A percentile compares a stretch with the other conserved stretches of the same genome.
These are phyloP conservation scores for Pyrrhia umbra DNA, from an alignment of 2,888 invertebrate species.

Conservation along the genomic window DNA sequence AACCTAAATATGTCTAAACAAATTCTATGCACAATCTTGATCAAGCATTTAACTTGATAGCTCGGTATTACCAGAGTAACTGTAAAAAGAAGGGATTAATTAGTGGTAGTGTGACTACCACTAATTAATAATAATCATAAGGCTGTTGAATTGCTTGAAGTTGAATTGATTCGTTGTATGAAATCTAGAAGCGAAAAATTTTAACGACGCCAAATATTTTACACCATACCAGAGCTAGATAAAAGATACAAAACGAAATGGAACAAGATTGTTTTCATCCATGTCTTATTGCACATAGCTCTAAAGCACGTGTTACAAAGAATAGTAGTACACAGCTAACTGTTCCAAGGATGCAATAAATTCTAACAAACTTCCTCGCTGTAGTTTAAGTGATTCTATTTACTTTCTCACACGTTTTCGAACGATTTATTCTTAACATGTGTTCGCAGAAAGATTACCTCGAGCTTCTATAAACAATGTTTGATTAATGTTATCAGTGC, in stretches of 20 bases:
- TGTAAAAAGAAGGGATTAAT: too few relatives aligned
- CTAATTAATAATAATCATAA: too few relatives aligned
- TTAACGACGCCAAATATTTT: background rate
- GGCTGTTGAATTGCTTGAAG: too few relatives aligned
- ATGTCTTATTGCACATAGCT: constrained; percentile 5
- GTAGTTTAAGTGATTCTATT: constrained; percentile 50
- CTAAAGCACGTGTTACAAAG: constrained; percentile 37
- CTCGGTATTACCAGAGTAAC: too few relatives aligned
- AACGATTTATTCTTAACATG: constrained; percentile 48
- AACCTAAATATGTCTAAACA: too few relatives aligned
- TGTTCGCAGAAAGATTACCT: constrained; percentile 17
- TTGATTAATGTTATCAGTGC: constrained; percentile 8
- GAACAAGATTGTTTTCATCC: background rate
- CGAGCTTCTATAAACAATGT: constrained; percentile 4
- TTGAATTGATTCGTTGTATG: too few relatives aligned
- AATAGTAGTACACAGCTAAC: constrained; percentile 28
- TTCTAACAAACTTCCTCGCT: constrained; percentile 36
- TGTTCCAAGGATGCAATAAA: constrained; percentile 44
- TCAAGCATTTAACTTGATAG: too few relatives aligned
- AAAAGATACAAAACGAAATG: background rate
- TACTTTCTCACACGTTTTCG: constrained; percentile 52
- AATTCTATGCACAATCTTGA: too few relatives aligned
- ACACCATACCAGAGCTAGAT: background rate
- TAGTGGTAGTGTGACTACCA: too few relatives aligned
- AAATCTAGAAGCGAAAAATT: too few relatives aligned